Evolutionary conservation across 2,113 vertebrate species (phyloP).

Genomic region (Hippocampus barbouri): DNA sequence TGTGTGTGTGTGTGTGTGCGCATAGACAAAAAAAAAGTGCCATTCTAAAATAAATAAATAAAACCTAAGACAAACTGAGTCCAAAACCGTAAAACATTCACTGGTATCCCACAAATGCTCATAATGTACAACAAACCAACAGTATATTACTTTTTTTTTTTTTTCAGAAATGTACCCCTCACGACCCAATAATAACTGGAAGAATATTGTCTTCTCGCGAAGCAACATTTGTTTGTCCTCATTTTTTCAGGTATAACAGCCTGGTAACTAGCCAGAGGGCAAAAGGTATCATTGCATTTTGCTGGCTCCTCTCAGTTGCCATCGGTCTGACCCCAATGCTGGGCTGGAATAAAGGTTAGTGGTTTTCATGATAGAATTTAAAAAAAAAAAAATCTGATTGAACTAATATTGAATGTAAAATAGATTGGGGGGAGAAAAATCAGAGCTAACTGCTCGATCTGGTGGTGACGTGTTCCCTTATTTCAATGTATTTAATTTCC

Average conservation of each 20-base stretch:
- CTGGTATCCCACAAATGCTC: too few relatives aligned
- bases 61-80: too few relatives aligned
- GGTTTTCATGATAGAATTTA: neutral
- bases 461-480: too few relatives aligned
- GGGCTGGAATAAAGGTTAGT: constrained; percentile 81
- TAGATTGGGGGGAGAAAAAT: too few relatives aligned
- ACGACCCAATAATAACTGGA: neutral
- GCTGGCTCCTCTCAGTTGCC: constrained; percentile 87
- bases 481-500: too few relatives aligned
- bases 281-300: constrained; percentile 86
- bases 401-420: too few relatives aligned
- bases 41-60: too few relatives aligned
- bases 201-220: neutral
- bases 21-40: too few relatives aligned
- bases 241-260: constrained; percentile 82
- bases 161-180: neutral
- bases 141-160: too few relatives aligned
- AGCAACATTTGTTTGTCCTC: constrained; percentile 3
- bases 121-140: too few relatives aligned
- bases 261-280: constrained; percentile 86
- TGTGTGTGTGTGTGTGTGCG: too few relatives aligned
- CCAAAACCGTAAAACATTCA: neutral
- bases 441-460: too few relatives aligned
- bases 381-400: neutral
- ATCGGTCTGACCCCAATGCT: constrained; percentile 94